Base-by-base conservation (phyloP, 2,797 vertebrate species). In the Diplodus sargus region DNA sequence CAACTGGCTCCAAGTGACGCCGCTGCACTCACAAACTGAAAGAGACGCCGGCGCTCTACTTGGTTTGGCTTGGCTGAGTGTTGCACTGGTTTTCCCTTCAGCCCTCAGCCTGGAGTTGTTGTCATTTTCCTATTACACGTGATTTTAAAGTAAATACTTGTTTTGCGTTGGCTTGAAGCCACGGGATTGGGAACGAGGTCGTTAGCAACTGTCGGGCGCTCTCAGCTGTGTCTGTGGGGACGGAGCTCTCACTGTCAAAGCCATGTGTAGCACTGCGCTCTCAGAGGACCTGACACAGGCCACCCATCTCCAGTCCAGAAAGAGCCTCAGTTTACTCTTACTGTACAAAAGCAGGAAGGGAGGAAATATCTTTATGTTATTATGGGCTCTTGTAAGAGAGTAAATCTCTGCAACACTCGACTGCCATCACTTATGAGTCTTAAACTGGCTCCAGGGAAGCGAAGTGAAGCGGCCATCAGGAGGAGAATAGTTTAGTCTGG, bases 211-310 rank as follows among this genome's bases (percentile, higher is more conserved):
- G 75, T n/a, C 57, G 77, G 73, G 59, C 12, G 18, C 81, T 74
- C 74, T 90, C 74, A 89, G 84, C 76, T 82, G 59, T 22, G 59
- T 39, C 42, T 77, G 62, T 12, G 48, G 56, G 68, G 43, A 69
- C 70, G 59, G 57, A 17, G 28, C 75, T 76, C 86, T 90, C 74
- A 84, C 76, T 89, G 90, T 91, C 92, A 92, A 76, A 85, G 74
- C 54, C 91, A 92, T 79, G 79, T 90, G 90, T 30, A 79, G 85
- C 70, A 47, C 61, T 62, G 39, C 2, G 18, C 23, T 58, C 79
- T 70, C 60, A 58, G 73, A 78, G 74, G 77, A 83, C 53, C 78
- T 71, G 64, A 85, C 62, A 67, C 76, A 71, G 48, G 58, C 42
- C 67, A 68, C 58, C 77, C 53, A 56, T 70, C 67, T 52, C 39